Percentiles rank a stretch among this genome's conserved stretches.
phyloP scores from a whole-genome alignment of 2,888 invertebrate species.

The Polyploca ridens region DNA sequence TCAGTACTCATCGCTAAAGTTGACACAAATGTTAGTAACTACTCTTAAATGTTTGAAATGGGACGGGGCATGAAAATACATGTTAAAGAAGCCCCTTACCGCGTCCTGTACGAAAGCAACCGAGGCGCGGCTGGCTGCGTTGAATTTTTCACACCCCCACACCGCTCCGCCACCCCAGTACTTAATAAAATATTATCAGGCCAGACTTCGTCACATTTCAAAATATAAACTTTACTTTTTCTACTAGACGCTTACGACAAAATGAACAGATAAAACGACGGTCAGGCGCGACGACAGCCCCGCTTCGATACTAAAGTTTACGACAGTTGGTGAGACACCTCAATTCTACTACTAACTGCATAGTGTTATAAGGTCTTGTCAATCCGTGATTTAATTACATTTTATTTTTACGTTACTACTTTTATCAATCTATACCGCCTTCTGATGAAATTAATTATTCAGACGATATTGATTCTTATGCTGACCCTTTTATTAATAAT shows the following conservation, averaged over 20 bases:
- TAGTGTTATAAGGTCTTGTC: not conserved
- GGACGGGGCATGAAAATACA: constrained; percentile 54
- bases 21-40: constrained; percentile 30
- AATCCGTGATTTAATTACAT: no score
- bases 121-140: constrained; percentile 49
- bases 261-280: constrained; percentile 13
- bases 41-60: constrained; percentile 47
- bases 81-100: constrained; percentile 57
- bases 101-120: constrained; percentile 49
- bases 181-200: constrained; percentile 73
- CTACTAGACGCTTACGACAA: constrained; percentile 20
- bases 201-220: constrained; percentile 74
- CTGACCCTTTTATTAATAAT: no score
- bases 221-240: constrained; percentile 42
- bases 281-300: not conserved
- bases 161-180: constrained; percentile 40
- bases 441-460: not conserved
- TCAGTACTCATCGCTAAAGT: not conserved
- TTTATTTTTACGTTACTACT: no score
- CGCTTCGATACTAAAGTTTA: not conserved
- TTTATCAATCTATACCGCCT: not conserved
- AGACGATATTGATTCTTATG: no score
- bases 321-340: constrained; percentile 1
- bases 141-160: constrained; percentile 72
- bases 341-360: not conserved